phyloP scores from a whole-genome alignment of 2,888 invertebrate species.

The Orchesella flavescens region DNA sequence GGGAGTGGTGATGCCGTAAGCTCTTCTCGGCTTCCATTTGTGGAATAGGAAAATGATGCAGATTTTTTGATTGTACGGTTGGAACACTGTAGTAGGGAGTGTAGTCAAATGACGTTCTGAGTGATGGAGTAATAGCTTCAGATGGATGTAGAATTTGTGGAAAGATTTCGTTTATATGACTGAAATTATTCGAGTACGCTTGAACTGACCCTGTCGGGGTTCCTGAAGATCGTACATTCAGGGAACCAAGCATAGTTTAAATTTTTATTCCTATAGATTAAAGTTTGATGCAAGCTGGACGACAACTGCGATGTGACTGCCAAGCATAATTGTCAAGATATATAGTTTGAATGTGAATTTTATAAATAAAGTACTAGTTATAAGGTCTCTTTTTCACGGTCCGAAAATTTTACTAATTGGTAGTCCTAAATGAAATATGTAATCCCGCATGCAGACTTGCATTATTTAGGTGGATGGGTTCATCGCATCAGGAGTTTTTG shows the following conservation, averaged over 20 bases:
- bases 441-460: background rate
- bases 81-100: too few species aligned
- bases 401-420: slow-evolving; percentile 38
- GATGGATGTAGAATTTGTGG: background rate
- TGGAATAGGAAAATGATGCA: background rate
- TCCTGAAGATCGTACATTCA: background rate
- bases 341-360: background rate
- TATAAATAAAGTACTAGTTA: background rate
- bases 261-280: background rate
- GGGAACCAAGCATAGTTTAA: slow-evolving; percentile 1
- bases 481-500: too few species aligned
- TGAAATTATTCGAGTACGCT: background rate
- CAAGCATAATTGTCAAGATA: background rate
- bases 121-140: too few species aligned
- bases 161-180: slow-evolving; percentile 33
- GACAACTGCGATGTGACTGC: background rate
- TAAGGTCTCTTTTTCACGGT: slow-evolving; percentile 23
- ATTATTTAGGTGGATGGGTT: background rate
- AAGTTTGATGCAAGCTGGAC: background rate
- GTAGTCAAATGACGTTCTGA: too few species aligned
- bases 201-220: background rate
- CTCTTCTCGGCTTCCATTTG: too few species aligned
- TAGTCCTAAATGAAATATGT: slow-evolving; percentile 1
- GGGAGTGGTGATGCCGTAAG: background rate
- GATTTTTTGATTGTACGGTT: background rate